Evolutionary conservation across 2,888 invertebrate genomes (phyloP).

Genomic region (Thelaira solivaga): DNA sequence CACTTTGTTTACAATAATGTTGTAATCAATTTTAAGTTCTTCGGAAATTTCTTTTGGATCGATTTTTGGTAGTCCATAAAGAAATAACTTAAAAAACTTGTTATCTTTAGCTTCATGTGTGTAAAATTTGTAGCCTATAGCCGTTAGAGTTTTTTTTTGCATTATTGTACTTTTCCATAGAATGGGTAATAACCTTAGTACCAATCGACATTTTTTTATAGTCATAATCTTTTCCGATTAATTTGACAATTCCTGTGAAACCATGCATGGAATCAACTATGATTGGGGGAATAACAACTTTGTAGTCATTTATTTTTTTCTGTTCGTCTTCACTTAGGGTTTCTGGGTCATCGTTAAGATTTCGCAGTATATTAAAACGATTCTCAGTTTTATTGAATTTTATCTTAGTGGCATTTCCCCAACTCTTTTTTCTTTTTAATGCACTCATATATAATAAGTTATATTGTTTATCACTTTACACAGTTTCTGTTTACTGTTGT

Average conservation of each 20-base stretch:
- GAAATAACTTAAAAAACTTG: background rate
- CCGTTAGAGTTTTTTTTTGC: background rate
- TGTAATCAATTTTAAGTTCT: background rate
- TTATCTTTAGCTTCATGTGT: background rate
- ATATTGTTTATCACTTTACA: too few relatives aligned
- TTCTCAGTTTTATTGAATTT: too few relatives aligned
- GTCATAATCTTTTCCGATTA: background rate
- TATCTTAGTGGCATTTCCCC: too few relatives aligned
- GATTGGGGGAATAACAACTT: slow-evolving; percentile 7
- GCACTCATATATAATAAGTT: too few relatives aligned
- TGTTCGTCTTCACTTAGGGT: background rate
- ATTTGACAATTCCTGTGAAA: background rate
- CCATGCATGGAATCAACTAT: background rate
- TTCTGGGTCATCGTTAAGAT: too few relatives aligned
- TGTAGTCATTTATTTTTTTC: background rate
- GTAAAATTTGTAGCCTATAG: background rate
- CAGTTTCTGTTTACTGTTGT: too few relatives aligned
- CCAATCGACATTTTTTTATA: background rate
- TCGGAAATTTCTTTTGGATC: background rate
- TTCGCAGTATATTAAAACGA: too few relatives aligned
- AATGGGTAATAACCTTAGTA: background rate
- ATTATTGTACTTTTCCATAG: background rate
- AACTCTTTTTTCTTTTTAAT: too few relatives aligned
- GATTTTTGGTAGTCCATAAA: background rate
- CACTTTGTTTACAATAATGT: background rate